phyloP scores from a whole-genome alignment of 2,888 invertebrate species.

The Nebria salina region DNA sequence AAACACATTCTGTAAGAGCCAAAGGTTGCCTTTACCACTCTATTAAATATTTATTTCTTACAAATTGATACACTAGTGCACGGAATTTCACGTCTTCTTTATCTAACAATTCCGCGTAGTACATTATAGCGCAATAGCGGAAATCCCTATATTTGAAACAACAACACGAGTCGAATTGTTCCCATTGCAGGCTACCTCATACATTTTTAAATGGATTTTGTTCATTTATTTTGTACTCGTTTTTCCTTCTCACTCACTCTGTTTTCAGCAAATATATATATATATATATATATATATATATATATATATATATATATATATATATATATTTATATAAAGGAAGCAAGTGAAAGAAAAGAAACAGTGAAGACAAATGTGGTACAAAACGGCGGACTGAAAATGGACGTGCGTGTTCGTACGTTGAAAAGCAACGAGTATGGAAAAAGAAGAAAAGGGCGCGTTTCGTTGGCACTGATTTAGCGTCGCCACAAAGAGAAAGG shows the following conservation, averaged over 20 bases:
- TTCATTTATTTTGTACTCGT: conserved; percentile 17
- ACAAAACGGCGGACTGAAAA: conserved; percentile 33
- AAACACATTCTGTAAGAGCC: no score
- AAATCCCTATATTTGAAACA: conserved; percentile 38
- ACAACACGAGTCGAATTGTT: conserved; percentile 14
- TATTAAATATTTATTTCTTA: no score
- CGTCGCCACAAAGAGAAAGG: conserved; percentile 33
- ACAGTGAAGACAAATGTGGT: conserved; percentile 27
- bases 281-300: no score
- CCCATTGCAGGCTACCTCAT: conserved; percentile 32
- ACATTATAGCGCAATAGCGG: conserved; percentile 5
- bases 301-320: no score
- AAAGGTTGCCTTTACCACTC: no score
- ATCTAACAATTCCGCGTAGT: background rate
- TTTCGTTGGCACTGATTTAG: conserved; percentile 35
- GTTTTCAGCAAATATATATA: conserved; percentile 2
- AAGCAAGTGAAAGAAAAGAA: conserved; percentile 5
- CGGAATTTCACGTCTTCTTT: background rate
- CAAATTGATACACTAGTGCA: background rate
- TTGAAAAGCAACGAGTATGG: conserved; percentile 8
- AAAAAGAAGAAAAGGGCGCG: conserved; percentile 30
- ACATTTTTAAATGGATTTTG: conserved; percentile 41
- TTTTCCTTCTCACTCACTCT: background rate
- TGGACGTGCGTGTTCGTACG: conserved; percentile 30
- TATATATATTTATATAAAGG: conserved; percentile 15